These are phyloP conservation scores for Nephrotoma appendiculata DNA, from an alignment of 2,888 invertebrate genomes.

Conservation along the genomic window DNA sequence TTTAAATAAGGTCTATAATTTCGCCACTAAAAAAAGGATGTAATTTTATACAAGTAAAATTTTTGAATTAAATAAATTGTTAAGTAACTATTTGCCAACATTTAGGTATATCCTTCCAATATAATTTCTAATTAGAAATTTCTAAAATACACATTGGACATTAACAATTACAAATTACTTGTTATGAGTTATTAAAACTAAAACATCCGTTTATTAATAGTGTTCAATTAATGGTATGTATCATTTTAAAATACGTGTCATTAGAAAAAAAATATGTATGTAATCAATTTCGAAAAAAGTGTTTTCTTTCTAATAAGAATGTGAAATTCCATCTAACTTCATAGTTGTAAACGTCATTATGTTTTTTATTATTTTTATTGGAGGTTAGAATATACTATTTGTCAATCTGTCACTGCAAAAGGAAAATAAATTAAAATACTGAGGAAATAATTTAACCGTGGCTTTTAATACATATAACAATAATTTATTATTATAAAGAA, in stretches of 20 bases:
- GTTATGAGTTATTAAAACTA: too few species aligned
- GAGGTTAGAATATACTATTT: not conserved
- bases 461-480: not conserved
- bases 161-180: too few species aligned
- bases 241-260: not conserved
- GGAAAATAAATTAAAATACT: not conserved
- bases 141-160: too few species aligned
- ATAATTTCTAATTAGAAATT: too few species aligned
- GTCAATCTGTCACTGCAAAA: not conserved
- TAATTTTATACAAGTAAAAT: too few species aligned
- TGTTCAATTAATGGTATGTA: not conserved
- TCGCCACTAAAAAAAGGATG: too few species aligned
- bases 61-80: too few species aligned
- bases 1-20: too few species aligned
- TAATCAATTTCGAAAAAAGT: not conserved
- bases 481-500: not conserved
- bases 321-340: not conserved
- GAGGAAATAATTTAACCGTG: not conserved
- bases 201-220: too few species aligned
- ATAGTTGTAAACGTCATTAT: constrained; percentile 1
- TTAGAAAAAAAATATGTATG: too few species aligned
- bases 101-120: too few species aligned
- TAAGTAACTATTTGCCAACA: too few species aligned
- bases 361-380: not conserved
- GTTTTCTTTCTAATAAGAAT: not conserved